These are phyloP conservation scores for Hypercompe scribonia DNA, from an alignment of 2,888 invertebrate species.

Conservation along the genomic window DNA sequence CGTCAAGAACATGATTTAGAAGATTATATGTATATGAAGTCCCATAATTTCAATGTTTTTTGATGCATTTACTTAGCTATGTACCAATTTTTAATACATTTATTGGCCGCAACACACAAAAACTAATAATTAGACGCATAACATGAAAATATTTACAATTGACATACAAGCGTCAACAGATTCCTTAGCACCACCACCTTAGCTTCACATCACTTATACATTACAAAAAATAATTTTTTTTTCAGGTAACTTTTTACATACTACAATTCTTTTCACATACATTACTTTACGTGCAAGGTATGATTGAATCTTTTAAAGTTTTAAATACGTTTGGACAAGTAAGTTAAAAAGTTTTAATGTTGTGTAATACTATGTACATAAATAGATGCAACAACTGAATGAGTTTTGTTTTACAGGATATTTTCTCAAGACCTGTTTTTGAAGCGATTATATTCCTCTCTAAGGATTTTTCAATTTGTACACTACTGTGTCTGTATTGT, in stretches of 20 bases:
- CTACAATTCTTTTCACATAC: background rate
- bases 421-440: background rate
- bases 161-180: no score
- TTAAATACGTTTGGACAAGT: background rate
- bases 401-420: background rate
- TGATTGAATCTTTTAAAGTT: conserved; percentile 5
- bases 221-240: background rate
- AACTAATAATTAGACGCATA: no score
- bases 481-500: conserved; percentile 14
- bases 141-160: no score
- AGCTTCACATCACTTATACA: background rate
- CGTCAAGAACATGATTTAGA: no score
- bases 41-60: background rate
- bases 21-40: no score
- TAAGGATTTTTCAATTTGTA: conserved; percentile 13
- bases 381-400: background rate
- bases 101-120: no score
- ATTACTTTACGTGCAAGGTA: conserved; percentile 6
- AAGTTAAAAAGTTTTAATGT: background rate
- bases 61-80: background rate
- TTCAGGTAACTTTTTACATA: conserved; percentile 6
- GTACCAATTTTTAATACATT: background rate
- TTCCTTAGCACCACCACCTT: no score
- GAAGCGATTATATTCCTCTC: conserved; percentile 7
- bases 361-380: no score